Evolutionary conservation across 2,797 vertebrate species (phyloP), one percentile per base, ranked within the genome.

Genomic region (Oreortyx pictus): DNA sequence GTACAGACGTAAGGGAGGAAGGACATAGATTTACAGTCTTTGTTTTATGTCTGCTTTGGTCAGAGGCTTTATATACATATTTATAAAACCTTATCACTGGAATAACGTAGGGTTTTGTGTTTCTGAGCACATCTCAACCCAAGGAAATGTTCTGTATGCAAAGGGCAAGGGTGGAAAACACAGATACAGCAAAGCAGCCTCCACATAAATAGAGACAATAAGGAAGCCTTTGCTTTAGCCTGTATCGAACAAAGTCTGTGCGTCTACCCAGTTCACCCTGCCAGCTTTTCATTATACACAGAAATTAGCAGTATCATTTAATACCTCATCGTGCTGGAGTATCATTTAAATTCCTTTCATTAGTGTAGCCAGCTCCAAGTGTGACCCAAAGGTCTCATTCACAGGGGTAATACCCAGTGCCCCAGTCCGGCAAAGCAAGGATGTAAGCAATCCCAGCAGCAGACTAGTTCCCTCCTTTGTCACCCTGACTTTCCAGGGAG

Each of bases 271-370:
- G 47, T 13, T 83, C 66, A 57, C 43, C 33, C 71, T 71, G 75
- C 39, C 86, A 74, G 71, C 46, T 31, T 61, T 71, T 91, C 82
- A 66, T 91, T 84, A 84, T 43, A 68, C 3, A 1, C 12, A 74
- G 52, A 65, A 9, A 39, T n/a, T 41, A 76, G 60, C 15, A 19
- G 43, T 60, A 70, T 66, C 79, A 94, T 71, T 66, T 56, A 94
- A 82, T n/a, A 77, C 61, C 82, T 64, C 66, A 37, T 57, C 88
- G 31, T 37, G 75, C 84, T 73, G 74, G 39, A 82, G 70, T 59
- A 77, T 52, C 47, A 83, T 39, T 86, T 76, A 66, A 89, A 83
- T 83, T 76, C 57, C 31, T 78, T 65, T 89, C 86, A 84, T 89
- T 78, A 81, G 44, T 29, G 29, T 79, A 75, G 82, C 71, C 70